Percentiles rank a stretch among this genome's conserved stretches.
These are phyloP conservation scores for Leptobrachium leishanense DNA, from an alignment of 2,113 vertebrate species.

Conservation along the genomic window DNA sequence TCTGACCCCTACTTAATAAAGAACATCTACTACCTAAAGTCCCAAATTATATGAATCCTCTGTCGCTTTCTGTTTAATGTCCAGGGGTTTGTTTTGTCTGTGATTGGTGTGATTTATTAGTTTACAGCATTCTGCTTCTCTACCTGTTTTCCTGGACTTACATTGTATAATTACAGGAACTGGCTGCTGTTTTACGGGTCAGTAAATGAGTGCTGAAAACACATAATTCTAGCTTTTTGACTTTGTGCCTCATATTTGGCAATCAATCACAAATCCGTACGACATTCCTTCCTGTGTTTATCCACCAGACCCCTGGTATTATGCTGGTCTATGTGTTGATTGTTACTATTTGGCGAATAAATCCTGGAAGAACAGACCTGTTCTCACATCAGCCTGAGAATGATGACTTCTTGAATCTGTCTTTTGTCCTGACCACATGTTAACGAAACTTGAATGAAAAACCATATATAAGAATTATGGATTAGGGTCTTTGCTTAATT, in stretches of 20 bases:
- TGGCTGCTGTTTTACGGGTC: slow-evolving; percentile 24
- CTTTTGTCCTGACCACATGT: no score
- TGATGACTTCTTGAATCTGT: slow-evolving; percentile 7
- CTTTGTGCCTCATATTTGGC: slow-evolving; percentile 22
- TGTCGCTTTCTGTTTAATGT: slow-evolving; percentile 20
- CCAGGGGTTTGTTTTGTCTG: slow-evolving; percentile 27
- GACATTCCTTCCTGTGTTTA: slow-evolving; percentile 45
- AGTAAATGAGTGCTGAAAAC: slow-evolving; percentile 29
- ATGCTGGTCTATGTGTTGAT: slow-evolving; percentile 11
- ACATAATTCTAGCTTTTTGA: slow-evolving; percentile 16
- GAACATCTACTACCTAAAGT: neutral
- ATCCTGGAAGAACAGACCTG: slow-evolving; percentile 30
- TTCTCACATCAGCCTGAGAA: slow-evolving; percentile 22
- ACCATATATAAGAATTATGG: no score
- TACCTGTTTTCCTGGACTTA: slow-evolving; percentile 12
- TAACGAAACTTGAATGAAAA: no score
- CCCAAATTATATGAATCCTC: neutral
- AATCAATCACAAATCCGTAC: slow-evolving; percentile 36
- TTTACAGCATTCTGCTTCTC: slow-evolving; percentile 1
- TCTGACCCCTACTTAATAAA: no score
- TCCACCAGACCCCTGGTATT: slow-evolving; percentile 28
- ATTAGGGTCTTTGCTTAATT: no score
- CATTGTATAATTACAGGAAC: slow-evolving; percentile 40
- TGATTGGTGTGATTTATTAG: slow-evolving; percentile 35
- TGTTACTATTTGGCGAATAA: neutral